phyloP scores from a whole-genome alignment of 2,888 invertebrate genomes.

The Dorcus hopei region DNA sequence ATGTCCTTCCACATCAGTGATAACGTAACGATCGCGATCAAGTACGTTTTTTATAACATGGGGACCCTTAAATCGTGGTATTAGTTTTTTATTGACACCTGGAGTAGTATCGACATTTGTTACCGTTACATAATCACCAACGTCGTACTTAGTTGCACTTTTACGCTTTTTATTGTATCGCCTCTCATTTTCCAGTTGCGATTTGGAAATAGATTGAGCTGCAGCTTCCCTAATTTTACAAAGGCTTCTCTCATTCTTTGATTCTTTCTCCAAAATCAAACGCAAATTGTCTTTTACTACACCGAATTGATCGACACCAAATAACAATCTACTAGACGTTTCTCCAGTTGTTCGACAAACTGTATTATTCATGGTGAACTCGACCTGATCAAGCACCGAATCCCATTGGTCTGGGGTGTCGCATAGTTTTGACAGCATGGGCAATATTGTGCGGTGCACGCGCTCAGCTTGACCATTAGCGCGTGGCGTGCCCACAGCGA shows the following conservation, averaged over 20 bases:
- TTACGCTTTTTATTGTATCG: constrained; percentile 32
- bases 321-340: constrained; percentile 31
- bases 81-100: constrained; percentile 16
- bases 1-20: constrained; percentile 8
- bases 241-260: constrained; percentile 22
- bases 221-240: constrained; percentile 17
- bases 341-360: constrained; percentile 26
- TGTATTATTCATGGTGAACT: constrained; percentile 5
- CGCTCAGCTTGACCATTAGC: constrained; percentile 36
- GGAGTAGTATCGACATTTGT: constrained; percentile 24
- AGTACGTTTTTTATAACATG: neutral
- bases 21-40: neutral
- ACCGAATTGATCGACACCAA: constrained; percentile 31
- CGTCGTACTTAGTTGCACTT: constrained; percentile 17
- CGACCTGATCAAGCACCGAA: neutral
- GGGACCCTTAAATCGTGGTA: constrained; percentile 4
- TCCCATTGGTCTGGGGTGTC: constrained; percentile 1
- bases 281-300: constrained; percentile 19
- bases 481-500: constrained; percentile 31
- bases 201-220: constrained; percentile 20
- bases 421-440: constrained; percentile 28
- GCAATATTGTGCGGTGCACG: constrained; percentile 26
- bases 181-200: constrained; percentile 27
- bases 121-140: constrained; percentile 27
- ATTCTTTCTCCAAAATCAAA: neutral